A percentile compares a stretch with the other conserved stretches of the same genome.
phyloP scores from a whole-genome alignment of 2,113 vertebrate species.

The Silurus asotus region DNA sequence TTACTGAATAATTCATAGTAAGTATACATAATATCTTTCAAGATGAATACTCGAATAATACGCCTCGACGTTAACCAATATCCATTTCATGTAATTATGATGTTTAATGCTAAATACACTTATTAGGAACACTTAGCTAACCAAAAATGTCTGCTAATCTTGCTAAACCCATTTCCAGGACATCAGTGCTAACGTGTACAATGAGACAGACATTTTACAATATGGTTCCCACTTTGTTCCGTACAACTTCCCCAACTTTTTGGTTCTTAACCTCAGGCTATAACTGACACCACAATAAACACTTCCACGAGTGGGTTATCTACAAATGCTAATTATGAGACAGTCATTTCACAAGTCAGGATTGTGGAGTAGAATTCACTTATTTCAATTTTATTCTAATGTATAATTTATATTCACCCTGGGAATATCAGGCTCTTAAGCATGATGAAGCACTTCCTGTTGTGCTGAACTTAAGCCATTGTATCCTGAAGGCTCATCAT shows the following conservation, averaged over 20 bases:
- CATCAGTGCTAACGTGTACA: background rate
- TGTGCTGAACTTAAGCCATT: constrained; percentile 40
- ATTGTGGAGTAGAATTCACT: background rate
- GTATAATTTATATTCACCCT: constrained; percentile 2
- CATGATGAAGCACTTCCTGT: constrained; percentile 53
- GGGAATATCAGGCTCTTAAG: constrained; percentile 29
- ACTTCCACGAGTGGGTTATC: background rate
- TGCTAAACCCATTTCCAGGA: background rate
- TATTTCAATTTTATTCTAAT: constrained; percentile 5
- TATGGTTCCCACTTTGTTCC: background rate
- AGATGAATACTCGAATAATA: background rate
- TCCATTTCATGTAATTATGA: background rate
- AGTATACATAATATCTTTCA: background rate
- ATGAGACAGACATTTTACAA: background rate
- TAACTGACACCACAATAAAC: background rate
- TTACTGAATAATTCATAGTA: background rate
- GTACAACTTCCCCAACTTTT: background rate
- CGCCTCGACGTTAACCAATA: background rate
- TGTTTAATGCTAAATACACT: background rate
- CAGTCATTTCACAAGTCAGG: background rate
- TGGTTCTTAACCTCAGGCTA: background rate
- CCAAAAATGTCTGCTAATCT: background rate
- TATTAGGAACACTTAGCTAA: background rate
- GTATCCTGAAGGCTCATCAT: constrained; percentile 52
- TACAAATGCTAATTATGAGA: background rate